A percentile compares a stretch with the other conserved stretches of the same genome.
Evolutionary conservation across 2,113 vertebrate species (phyloP).

Genomic region (Corynorhinus townsendii): DNA sequence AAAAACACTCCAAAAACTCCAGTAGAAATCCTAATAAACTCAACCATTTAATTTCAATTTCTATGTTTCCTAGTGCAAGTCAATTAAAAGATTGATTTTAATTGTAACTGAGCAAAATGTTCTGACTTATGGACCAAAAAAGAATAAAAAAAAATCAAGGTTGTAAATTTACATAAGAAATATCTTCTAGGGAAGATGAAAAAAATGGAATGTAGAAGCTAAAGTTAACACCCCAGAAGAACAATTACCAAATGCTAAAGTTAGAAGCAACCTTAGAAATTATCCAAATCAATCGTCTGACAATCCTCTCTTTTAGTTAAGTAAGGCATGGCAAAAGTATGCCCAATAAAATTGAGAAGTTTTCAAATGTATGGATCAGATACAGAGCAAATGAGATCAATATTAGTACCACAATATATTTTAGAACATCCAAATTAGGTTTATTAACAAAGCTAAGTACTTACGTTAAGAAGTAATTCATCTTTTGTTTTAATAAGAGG

Average conservation of each 20-base stretch:
- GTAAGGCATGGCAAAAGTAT: neutral
- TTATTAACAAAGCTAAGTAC: constrained; percentile 48
- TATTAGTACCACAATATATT: neutral
- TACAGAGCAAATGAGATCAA: neutral
- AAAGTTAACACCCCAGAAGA: neutral
- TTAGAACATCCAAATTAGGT: neutral
- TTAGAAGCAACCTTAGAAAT: neutral
- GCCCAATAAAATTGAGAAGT: neutral
- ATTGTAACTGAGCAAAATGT: neutral
- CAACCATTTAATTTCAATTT: neutral
- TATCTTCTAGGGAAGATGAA: neutral
- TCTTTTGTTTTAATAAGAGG: constrained; percentile 79
- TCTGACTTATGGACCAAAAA: neutral
- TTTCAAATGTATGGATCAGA: neutral
- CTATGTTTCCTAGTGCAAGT: constrained; percentile 15
- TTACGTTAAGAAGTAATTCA: constrained; percentile 80
- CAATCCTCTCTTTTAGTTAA: neutral
- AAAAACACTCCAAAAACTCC: neutral
- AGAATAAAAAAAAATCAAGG: neutral
- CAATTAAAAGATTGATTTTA: neutral
- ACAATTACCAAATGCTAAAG: neutral
- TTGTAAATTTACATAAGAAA: neutral
- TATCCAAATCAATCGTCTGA: neutral
- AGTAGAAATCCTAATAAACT: neutral
- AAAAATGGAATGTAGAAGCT: neutral